Conservation (phyloP, 2,113 vertebrate genomes). For the Cynopterus brachyotis region DNA sequence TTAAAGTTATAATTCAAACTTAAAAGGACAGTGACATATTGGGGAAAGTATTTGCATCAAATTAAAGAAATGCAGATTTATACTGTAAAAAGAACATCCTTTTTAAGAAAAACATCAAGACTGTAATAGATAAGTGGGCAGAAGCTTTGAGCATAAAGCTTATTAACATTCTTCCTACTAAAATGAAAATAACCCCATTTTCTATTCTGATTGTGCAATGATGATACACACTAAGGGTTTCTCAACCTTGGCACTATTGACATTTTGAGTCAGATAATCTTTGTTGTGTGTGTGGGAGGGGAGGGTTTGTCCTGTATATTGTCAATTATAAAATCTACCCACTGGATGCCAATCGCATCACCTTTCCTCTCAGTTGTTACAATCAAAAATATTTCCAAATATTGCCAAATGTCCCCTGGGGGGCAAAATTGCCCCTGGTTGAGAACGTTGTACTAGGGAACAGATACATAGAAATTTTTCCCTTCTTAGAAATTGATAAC, state of each 20-base stretch:
- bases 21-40: neutral
- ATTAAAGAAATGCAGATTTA: neutral
- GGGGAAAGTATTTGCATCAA: conserved; percentile 8
- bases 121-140: conserved; percentile 34
- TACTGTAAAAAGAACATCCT: conserved; percentile 13
- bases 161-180: conserved; percentile 57
- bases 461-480: neutral
- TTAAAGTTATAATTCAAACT: neutral
- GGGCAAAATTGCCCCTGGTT: neutral
- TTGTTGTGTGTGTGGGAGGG: neutral
- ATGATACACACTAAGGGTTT: conserved; percentile 1
- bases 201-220: conserved; percentile 55
- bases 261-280: neutral
- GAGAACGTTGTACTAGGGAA: neutral
- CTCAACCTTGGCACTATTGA: neutral
- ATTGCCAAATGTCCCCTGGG: neutral
- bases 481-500: neutral
- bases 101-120: conserved; percentile 50
- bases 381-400: neutral
- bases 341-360: neutral
- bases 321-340: neutral
- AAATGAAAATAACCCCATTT: conserved; percentile 66
- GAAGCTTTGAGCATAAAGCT: conserved; percentile 34
- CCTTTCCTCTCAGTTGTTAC: neutral
- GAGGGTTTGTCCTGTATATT: neutral